These are phyloP conservation scores for Sula dactylatra DNA, from an alignment of 2,113 vertebrate species.

Conservation along the genomic window DNA sequence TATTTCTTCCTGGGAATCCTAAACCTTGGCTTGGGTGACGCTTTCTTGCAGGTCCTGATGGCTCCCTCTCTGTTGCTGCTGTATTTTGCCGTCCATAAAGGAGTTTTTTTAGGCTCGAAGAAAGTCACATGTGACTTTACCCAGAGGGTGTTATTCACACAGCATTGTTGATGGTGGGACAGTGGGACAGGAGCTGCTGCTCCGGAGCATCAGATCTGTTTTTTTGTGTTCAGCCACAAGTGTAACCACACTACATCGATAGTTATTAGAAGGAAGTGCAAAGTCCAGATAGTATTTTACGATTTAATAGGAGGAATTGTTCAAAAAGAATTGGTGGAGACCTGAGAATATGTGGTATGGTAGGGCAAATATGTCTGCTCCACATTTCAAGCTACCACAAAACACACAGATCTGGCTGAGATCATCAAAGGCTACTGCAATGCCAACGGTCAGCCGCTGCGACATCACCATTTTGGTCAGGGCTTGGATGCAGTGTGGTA, in stretches of 20 bases:
- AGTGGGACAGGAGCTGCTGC: neutral
- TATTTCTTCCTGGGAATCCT: neutral
- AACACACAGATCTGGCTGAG: neutral
- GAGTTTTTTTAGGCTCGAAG: neutral
- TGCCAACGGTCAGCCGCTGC: neutral
- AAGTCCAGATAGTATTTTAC: neutral
- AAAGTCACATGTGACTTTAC: neutral
- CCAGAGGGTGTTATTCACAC: neutral
- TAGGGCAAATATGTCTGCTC: neutral
- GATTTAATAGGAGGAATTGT: neutral
- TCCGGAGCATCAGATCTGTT: neutral
- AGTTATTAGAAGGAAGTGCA: neutral
- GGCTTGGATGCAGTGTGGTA: neutral
- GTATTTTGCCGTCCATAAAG: neutral
- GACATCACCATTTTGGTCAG: neutral
- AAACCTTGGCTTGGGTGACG: neutral
- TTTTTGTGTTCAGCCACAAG: neutral
- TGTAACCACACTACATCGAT: neutral
- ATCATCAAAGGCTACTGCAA: neutral
- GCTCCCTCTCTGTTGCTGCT: neutral
- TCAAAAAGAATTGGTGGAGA: neutral
- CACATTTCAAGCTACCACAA: neutral
- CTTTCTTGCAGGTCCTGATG: neutral
- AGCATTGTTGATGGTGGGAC: neutral
- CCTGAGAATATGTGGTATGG: neutral